Percentiles rank a stretch among this genome's conserved stretches.
Conservation (phyloP, 2,888 invertebrate genomes). For the Melangyna quadrimaculata region DNA sequence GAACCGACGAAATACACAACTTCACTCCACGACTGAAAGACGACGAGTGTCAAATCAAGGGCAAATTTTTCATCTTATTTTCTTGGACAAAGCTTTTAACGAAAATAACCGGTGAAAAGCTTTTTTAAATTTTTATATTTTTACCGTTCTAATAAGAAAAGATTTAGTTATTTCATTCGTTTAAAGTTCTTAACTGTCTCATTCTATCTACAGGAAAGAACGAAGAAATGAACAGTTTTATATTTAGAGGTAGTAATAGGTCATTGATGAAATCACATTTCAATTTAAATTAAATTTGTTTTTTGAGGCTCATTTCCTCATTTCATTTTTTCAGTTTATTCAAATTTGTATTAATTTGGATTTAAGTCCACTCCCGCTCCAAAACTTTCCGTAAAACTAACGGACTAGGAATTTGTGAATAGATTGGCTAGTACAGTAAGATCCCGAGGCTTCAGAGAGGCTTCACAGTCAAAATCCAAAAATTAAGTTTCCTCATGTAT, state of each 20-base stretch:
- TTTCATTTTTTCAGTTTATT: background rate
- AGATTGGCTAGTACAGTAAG: too few relatives aligned
- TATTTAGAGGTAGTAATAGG: background rate
- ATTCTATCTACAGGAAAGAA: background rate
- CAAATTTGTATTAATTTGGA: background rate
- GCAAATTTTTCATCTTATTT: slow-evolving; percentile 70
- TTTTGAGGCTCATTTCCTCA: too few relatives aligned
- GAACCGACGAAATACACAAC: slow-evolving; percentile 64
- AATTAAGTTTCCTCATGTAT: too few relatives aligned
- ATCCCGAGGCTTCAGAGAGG: too few relatives aligned
- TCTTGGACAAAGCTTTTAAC: slow-evolving; percentile 58
- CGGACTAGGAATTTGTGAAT: too few relatives aligned
- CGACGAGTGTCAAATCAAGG: slow-evolving; percentile 72
- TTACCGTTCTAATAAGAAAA: slow-evolving; percentile 19
- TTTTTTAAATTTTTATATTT: slow-evolving; percentile 16
- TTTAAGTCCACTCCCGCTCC: too few relatives aligned
- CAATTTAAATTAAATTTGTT: background rate
- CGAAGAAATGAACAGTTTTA: background rate
- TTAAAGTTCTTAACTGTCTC: background rate
- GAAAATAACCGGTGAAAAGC: slow-evolving; percentile 33
- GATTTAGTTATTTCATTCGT: slow-evolving; percentile 20
- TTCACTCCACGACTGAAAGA: slow-evolving; percentile 64
- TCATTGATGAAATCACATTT: background rate
- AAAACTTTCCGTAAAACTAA: too few relatives aligned
- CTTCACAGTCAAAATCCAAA: too few relatives aligned